These are phyloP conservation scores for Pyrochroa serraticornis DNA, from an alignment of 2,888 invertebrate species.

Conservation along the genomic window DNA sequence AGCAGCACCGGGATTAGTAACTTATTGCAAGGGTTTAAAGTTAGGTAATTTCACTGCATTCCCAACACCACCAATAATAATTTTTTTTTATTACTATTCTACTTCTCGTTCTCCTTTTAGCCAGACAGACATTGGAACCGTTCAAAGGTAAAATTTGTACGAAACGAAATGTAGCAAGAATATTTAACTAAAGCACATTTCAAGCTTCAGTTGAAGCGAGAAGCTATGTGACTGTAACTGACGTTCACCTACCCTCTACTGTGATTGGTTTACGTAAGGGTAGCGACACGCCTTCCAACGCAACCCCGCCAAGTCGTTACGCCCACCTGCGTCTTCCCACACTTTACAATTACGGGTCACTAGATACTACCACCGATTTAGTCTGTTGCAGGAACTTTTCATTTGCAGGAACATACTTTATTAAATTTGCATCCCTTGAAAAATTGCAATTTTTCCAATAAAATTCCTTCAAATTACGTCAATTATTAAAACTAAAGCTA, in stretches of 20 bases:
- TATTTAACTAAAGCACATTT: constrained; percentile 51
- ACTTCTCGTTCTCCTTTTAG: constrained; percentile 9
- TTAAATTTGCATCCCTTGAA: constrained; percentile 3
- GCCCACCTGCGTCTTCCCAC: constrained; percentile 57
- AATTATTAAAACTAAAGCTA: too few species aligned
- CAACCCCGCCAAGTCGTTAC: constrained; percentile 54
- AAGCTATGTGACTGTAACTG: constrained; percentile 56
- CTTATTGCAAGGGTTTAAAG: constrained; percentile 43
- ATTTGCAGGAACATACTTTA: constrained; percentile 25
- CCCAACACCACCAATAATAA: neutral
- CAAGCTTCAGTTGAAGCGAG: constrained; percentile 52
- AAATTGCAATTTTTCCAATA: too few species aligned
- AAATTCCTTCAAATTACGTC: too few species aligned
- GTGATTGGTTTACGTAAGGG: constrained; percentile 47
- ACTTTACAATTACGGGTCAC: constrained; percentile 58
- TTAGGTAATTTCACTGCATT: constrained; percentile 20
- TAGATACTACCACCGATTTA: constrained; percentile 54
- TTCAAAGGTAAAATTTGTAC: neutral
- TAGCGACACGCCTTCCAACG: constrained; percentile 42
- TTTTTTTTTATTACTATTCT: neutral
- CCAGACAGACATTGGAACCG: neutral
- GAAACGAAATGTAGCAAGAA: constrained; percentile 37
- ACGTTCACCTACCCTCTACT: constrained; percentile 47
- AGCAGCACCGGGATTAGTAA: constrained; percentile 50
- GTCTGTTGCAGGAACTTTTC: constrained; percentile 39